Base-by-base conservation (phyloP, 2,113 vertebrate genomes). In the Pygoscelis adeliae region DNA sequence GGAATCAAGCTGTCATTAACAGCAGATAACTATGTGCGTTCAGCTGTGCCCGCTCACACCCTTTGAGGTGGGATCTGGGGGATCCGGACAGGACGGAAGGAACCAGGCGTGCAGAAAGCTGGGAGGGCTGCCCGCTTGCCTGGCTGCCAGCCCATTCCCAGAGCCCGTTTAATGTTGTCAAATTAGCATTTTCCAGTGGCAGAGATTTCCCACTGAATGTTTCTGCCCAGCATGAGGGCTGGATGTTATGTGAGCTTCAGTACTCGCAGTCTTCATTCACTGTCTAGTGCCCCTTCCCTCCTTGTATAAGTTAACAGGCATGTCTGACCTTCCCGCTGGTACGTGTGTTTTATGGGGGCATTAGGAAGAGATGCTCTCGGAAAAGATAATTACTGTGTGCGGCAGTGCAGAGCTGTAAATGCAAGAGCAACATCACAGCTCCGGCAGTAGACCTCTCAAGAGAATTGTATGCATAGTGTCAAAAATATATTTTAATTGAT, bases 301-400 rank as follows among this genome's bases (percentile, higher is more conserved):
- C 29, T 67, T 50, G 13, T 80, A 2, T 10, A 32, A 65, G 30
- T 23, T 52, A 44, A 42, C 18, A 74, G 65, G 56, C 38, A 29
- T 5, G 34, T 61, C 83, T 67, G 77, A 91, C 65, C 73, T 85
- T 89, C 53, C 72, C 1, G 4, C 50, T 46, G 62, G 77, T 83
- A 32, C 72, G 38, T 2, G 11, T 62, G 73, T 29, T 96, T 72
- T 78, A 76, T 50, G 80, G 66, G 53, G 52, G 6, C 85, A 66
- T 72, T 44, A 89, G 66, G 84, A 97, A 89, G 46, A 2, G 0
- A 47, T 61, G 62, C 67, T 66, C 67, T 73, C 49, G 22, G 62
- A 63, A 81, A 70, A 94, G 46, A 70, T 87, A 88, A 95, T 97
- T 95, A 83, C n/a, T 66, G 52, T 74, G 74, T 78, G 90, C 6